These are phyloP conservation scores for Otus scops DNA, from an alignment of 2,797 vertebrate genomes.

Conservation along the genomic window DNA sequence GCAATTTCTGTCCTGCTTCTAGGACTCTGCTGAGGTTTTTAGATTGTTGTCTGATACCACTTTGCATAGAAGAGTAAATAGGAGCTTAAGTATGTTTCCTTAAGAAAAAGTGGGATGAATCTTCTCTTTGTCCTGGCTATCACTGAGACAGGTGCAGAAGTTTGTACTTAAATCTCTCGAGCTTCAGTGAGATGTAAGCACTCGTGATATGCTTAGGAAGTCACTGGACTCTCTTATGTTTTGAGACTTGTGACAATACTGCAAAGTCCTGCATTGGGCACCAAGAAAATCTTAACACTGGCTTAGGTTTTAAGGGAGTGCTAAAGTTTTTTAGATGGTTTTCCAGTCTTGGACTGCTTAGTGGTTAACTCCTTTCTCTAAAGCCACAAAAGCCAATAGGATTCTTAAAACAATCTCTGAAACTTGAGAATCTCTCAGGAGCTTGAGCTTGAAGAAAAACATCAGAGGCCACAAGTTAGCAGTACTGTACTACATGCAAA, in stretches of 20 bases:
- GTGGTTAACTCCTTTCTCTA: neutral
- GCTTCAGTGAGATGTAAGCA: neutral
- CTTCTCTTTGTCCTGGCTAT: neutral
- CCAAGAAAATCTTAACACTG: neutral
- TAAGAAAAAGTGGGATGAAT: neutral
- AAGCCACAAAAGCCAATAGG: neutral
- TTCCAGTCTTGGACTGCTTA: neutral
- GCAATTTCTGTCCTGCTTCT: neutral
- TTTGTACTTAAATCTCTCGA: neutral
- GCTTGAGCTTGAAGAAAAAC: neutral
- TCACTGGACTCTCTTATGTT: fast-evolving
- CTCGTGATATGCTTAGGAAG: neutral
- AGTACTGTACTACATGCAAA: neutral
- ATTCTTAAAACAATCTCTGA: neutral
- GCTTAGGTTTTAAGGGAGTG: neutral
- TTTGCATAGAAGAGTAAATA: neutral
- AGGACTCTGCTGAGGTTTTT: neutral
- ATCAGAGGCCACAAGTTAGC: neutral
- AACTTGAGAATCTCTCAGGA: neutral
- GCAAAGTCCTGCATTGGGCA: fast-evolving
- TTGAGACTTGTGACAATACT: neutral
- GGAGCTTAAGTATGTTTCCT: neutral
- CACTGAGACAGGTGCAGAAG: neutral
- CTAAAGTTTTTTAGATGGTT: neutral
- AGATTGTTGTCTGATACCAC: neutral